Base-by-base conservation (phyloP, 2,888 invertebrate genomes). In the Automeris io region DNA sequence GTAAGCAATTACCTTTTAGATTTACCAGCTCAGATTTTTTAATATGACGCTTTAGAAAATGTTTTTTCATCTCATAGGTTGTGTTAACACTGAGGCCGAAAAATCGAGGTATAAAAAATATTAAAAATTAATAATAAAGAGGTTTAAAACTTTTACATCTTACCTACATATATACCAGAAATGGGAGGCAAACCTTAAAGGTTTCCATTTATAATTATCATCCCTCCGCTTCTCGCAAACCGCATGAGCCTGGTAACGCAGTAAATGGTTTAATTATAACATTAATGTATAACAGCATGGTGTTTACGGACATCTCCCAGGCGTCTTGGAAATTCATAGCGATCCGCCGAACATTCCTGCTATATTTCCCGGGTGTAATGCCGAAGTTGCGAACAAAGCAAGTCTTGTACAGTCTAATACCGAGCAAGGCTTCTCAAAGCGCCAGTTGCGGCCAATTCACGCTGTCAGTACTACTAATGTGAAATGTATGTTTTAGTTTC, bases 381-480 rank as follows among this genome's bases (percentile, higher is more conserved):
- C 55, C 43, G 45, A 73, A 70, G 61, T 69, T 66, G 55, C 55
- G 59, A 62, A 70, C 68, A 70, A 69, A 69, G 68, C 66, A 49
- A 47, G 53, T 53, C 60, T 61, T 66, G 69, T 70, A 66, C 55
- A 54, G 40, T 43, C 47, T 47, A 43, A 46, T 47, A 48, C 45
- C 39, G 41, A 44, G 51, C 55, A 51, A 37, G 49, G 51, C 47
- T 52, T 51, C 42, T 42, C 47, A 48, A 41, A 46, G 47, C 47
- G 42, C 44, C 48, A 43, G 44, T 47, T 51, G 49, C 48, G 46
- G 54, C 46, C 54, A 51, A 53, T 61, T 51, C 54, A 49, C 47
- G 45, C 43, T 48, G 42, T 42, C 36, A 25, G 43, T 21, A 39
- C 34, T 31, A 29, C 3, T 29, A 16, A 29, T 26, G 3, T 13